Percentiles rank a stretch among this genome's conserved stretches.
These are phyloP conservation scores for Anorthoa munda DNA, from an alignment of 2,888 invertebrate genomes.

Conservation along the genomic window DNA sequence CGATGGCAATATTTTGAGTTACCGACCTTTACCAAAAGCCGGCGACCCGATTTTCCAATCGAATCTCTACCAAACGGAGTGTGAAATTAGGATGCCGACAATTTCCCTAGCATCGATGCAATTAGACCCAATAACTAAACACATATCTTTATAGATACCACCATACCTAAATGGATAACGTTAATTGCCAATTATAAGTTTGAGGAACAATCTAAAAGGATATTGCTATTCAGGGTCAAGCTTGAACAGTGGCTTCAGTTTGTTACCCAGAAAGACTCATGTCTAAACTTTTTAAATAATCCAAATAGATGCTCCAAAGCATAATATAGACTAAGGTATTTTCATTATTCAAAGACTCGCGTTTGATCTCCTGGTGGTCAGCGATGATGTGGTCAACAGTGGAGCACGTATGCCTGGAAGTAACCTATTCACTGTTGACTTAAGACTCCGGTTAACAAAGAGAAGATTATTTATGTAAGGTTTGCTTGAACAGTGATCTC, in stretches of 20 bases:
- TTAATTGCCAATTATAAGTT: neutral
- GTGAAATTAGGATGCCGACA: constrained; percentile 36
- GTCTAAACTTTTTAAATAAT: no score
- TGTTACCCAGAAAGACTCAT: neutral
- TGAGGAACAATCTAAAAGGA: neutral
- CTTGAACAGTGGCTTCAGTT: neutral
- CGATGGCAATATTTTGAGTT: constrained; percentile 9
- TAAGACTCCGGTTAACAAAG: no score
- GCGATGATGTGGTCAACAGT: no score
- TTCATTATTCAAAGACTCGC: no score
- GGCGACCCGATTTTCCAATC: constrained; percentile 57
- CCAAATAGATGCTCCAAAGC: no score
- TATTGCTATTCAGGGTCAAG: neutral
- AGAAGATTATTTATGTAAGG: no score
- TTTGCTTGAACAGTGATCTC: no score
- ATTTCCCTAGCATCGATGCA: constrained; percentile 28
- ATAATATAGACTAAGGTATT: no score
- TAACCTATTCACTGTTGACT: no score
- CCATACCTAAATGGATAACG: neutral
- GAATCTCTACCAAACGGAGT: constrained; percentile 34
- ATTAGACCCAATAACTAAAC: constrained; percentile 23
- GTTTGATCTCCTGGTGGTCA: no score
- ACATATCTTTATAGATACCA: neutral
- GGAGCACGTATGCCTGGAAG: no score
- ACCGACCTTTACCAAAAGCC: constrained; percentile 35